Evolutionary conservation across 2,113 vertebrate species (phyloP), one percentile per base, ranked within the genome.

Genomic region (Cyrtonyx montezumae): DNA sequence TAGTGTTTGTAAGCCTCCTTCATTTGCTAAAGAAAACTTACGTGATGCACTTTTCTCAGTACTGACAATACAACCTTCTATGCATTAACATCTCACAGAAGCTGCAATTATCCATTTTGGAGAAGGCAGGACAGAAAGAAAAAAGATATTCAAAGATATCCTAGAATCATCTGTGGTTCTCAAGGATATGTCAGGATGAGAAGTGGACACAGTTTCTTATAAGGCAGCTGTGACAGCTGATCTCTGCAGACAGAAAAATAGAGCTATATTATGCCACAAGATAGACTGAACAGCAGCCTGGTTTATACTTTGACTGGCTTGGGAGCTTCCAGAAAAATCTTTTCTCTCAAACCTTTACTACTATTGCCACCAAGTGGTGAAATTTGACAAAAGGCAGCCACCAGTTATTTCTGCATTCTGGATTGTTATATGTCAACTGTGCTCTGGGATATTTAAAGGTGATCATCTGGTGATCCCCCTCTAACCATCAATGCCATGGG

Each of bases 251-350:
- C 34, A 75, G 71, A 86, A 93, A 94, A 82, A 48, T 2, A 86
- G 26, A 96, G 49, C 45, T 94, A 4, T 71, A 48, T 77, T 81
- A 82, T 91, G 28, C 43, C 83, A 93, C 88, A 93, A 92, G 71
- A 86, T 90, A 95, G 23, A 84, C 25, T 66, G 83, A 93, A 56
- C 80, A 91, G 90, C 81, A 91, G 91, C 51, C n/a, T 73, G 67
- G 67, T 83, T 94, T 83, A 61, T 3, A 65, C 56, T 85, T 94
- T 79, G 55, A 91, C 34, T 37, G 65, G 70, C 32, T 90, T 78
- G 68, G 79, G 92, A 95, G 87, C 94, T 97, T 97, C 97, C 96
- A 97, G 96, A 97, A 97, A 94, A 93, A 97, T 97, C 96, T 90
- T 81, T 55, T 79, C 3, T 5, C 2, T 58, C 53, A 96, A 97